These are phyloP conservation scores for Tolypeutes matacus DNA, from an alignment of 2,797 vertebrate species.

Conservation along the genomic window DNA sequence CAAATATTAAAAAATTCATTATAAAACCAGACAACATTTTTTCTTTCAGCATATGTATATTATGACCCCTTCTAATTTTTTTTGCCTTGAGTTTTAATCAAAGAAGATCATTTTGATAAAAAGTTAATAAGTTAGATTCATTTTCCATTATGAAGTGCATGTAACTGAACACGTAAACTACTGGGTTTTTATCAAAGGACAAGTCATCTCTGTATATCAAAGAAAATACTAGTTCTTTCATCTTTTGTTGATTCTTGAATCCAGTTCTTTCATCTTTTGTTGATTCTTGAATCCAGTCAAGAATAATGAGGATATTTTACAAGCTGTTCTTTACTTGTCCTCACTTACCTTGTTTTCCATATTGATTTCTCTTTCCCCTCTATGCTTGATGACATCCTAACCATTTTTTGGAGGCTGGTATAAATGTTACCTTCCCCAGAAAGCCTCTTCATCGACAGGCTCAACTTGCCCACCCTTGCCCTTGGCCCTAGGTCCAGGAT, in stretches of 20 bases:
- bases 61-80: not conserved
- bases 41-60: not conserved
- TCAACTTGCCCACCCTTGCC: not conserved
- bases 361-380: not conserved
- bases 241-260: not conserved
- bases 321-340: not conserved
- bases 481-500: not conserved
- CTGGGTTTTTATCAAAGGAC: conserved; percentile 22
- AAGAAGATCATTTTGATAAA: conserved; percentile 40
- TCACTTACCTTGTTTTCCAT: not conserved
- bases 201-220: not conserved
- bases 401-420: not conserved
- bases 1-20: not conserved
- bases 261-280: not conserved
- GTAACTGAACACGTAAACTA: not conserved
- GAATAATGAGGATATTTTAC: conserved; percentile 6
- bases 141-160: not conserved
- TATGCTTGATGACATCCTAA: not conserved
- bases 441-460: not conserved
- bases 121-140: conserved; percentile 6
- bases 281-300: not conserved
- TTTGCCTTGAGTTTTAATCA: conserved; percentile 55
- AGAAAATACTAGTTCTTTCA: not conserved
- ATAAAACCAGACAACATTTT: not conserved
- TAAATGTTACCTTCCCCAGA: not conserved